phyloP scores from a whole-genome alignment of 2,797 vertebrate species.

The Limosa lapponica region DNA sequence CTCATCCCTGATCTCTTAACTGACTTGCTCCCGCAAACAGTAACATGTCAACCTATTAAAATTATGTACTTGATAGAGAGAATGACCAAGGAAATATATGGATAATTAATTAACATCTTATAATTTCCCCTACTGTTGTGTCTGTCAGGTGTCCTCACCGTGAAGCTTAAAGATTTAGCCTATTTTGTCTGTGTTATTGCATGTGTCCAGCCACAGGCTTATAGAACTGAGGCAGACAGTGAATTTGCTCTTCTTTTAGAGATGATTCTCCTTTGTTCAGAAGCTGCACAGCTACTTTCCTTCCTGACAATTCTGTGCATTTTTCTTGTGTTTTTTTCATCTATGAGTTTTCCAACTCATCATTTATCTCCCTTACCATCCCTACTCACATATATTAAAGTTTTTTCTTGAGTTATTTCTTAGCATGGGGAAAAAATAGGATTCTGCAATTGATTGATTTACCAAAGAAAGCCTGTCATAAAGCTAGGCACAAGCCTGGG shows the following conservation, averaged over 20 bases:
- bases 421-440: neutral
- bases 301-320: neutral
- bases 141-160: neutral
- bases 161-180: neutral
- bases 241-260: neutral
- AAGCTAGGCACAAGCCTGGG: neutral
- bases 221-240: neutral
- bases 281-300: neutral
- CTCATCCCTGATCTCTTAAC: slow-evolving; percentile 50
- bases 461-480: neutral
- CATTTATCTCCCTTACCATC: neutral
- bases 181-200: neutral
- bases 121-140: neutral
- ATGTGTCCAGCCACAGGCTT: neutral
- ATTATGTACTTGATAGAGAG: neutral
- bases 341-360: slow-evolving; percentile 2
- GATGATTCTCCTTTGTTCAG: neutral
- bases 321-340: slow-evolving; percentile 19
- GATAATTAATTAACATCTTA: neutral
- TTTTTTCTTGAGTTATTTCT: slow-evolving; percentile 17
- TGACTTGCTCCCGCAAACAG: slow-evolving; percentile 23
- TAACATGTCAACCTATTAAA: slow-evolving; percentile 25
- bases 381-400: neutral
- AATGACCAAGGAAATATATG: neutral
- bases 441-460: slow-evolving; percentile 14